Base-by-base conservation (phyloP, 2,113 vertebrate species). In the Chitala chitala region DNA sequence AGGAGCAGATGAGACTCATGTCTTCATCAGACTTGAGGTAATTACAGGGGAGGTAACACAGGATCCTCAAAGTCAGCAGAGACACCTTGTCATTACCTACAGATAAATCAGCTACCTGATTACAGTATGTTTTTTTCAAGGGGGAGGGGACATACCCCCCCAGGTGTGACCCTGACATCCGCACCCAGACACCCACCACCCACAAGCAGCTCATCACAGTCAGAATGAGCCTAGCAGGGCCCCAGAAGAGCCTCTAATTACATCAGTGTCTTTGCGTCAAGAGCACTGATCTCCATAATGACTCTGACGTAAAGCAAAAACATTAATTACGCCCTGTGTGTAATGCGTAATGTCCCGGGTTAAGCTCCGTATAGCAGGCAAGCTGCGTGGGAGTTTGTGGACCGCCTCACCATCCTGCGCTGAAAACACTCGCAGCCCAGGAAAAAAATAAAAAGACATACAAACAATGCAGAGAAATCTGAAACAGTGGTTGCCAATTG, bases 1-100 rank as follows among this genome's bases (percentile, higher is more conserved):
- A 26, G 13, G 8, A 13, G 3, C 63, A 42, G 31, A 31, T 9
- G 51, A 54, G 20, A 17, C 51, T 54, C 4, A 54, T n/a, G 3
- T 38, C 22, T 24, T 61, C 56, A n/a, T 31, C 24, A 26, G 36
- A 3, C 6, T 8, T 20, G 22, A 29, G 3, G 15, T 63, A 63
- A 63, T 63, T 63, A 63, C 42, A 63, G 24, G 36, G 71, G 42
- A 63, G 36, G 56, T 10, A 42, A 73, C 15, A 33, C 22, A 6
- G 54, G 13, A 33, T 12, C 33, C 20, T n/a, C 40, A 9, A 15
- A 48, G 44, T 42, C 40, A 55, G 20, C 50, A 24, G n/a, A 40
- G 69, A 54, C 44, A 55, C 69, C 33, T 38, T 46, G 51, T 73
- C 71, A 73, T 73, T 63, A 50, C 55, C 26, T 24, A 42, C 22